Evolutionary conservation across 2,888 invertebrate species (phyloP), one percentile per base, ranked within the genome.

Genomic region (Amphipoea lucens): DNA sequence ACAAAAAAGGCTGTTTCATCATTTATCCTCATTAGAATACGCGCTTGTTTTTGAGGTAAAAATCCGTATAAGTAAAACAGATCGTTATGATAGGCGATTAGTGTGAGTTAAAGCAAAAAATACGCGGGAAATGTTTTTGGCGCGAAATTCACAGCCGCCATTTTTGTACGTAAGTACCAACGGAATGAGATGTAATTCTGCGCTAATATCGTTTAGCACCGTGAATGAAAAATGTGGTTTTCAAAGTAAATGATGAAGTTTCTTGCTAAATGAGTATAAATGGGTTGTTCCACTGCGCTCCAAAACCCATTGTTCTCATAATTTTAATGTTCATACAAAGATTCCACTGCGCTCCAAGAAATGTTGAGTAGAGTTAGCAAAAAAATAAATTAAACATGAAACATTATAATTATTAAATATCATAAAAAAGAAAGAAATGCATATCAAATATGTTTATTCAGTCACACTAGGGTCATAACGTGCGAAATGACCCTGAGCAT

Each of bases 1-100:
- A n/a, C 69, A 78, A 82, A 82, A 83, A 78, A 69, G 62, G 69
- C 14, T 70, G 66, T 82, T 63, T 54, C 67, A 75, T 81, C 83
- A 86, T 81, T 79, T 74, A 81, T 81, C 66, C 67, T 81, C 81
- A 85, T 83, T 82, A 82, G 70, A 83, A 78, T 79, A 70, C 74
- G 83, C 80, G 81, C 45, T 78, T 71, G 57, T 88, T 84, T 79
- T 86, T 71, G 23, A 54, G 75, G 82, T 63, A 66, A 76, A 84
- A 78, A 71, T 82, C 74, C 74, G 79, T 79, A 74, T 84, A 85
- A 89, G 81, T 73, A 87, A 87, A 87, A 88, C 85, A 84, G 88
- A 89, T 84, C 78, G 79, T 77, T 84, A 78, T 82, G 78, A 84
- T 81, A 79, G 79, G 74, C 81, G 86, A 86, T 87, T 83, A 87